Evolutionary conservation across 1,140 invertebrate species (phyloP), one percentile per base, ranked within the genome.

Genomic region (Scylla paramamosain): DNA sequence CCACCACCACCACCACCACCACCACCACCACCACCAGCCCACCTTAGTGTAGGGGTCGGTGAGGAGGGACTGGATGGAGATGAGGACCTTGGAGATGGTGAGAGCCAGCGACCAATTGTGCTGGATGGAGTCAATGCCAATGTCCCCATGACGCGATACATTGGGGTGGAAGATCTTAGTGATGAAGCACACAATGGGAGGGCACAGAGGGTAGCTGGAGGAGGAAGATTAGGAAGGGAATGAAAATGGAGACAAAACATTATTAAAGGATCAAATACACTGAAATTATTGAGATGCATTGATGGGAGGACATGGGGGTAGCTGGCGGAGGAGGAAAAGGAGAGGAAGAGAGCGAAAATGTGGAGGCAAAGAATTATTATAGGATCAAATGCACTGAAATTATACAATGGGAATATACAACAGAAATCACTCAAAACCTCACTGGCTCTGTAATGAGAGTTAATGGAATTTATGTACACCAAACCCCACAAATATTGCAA

Each of bases 111-210:
- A 99, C 99, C 99, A 99, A 97, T 99, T 99, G 97, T 99, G 98
- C 96, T 99, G 98, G 96, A 99, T 99, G 20, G 98, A 99, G 97
- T 99, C 99, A 95, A 99, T 98, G 52, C 99, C 99, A 95, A 99
- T 98, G 97, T 99, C 99, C n/a, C 99, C 99, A 97, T 99, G 99
- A 16, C 99, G 97, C 39, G 98, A 99, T 48, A 99, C 98, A 97
- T 99, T 99, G 4, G 99, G 99, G 97, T 99, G 99, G 96, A 99
- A 98, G 96, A 99, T 99, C 97, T 98, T 98, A 12, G 98, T 99
- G 32, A 99, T 97, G 97, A 99, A 99, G 86, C 98, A 97, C 0
- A 99, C 99, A 88, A 98, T 98, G 0, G 99, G 99, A 52, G 99
- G 99, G 96, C 98, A 97, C 98, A 99, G 98, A 10, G 99, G 99